Conservation (phyloP, 2,888 invertebrate genomes). For the Megastigmus dorsalis region DNA sequence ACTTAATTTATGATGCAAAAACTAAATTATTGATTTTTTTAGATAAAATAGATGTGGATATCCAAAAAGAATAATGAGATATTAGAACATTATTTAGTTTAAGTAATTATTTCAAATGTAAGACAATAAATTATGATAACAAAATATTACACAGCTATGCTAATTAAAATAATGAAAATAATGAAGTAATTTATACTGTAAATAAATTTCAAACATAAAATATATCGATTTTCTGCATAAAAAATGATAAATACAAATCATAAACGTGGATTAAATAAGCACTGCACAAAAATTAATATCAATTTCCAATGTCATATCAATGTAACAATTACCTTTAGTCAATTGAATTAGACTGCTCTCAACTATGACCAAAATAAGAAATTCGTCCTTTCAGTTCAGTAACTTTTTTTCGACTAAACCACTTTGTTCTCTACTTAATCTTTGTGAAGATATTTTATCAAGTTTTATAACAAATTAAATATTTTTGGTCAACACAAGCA, state of each 20-base stretch:
- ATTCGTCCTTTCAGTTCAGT: not conserved
- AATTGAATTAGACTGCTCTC: no score
- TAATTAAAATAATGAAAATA: not conserved
- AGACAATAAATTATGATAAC: no score
- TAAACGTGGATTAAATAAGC: not conserved
- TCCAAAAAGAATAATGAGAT: no score
- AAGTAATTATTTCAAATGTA: no score
- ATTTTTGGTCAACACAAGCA: slow-evolving; percentile 33
- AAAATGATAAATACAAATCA: not conserved
- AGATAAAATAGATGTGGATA: no score
- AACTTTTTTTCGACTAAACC: not conserved
- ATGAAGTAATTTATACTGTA: not conserved
- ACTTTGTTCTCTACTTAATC: not conserved
- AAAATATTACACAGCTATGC: no score
- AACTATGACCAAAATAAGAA: no score
- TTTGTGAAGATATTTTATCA: slow-evolving; percentile 25
- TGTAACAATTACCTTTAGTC: slow-evolving; percentile 26
- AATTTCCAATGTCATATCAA: slow-evolving; percentile 47
- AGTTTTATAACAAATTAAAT: not conserved
- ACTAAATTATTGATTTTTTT: no score
- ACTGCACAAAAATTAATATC: slow-evolving; percentile 1
- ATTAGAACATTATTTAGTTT: no score
- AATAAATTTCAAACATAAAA: not conserved
- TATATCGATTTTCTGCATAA: not conserved
- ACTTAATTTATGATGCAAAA: no score